A percentile compares a stretch with the other conserved stretches of the same genome.
Conservation (phyloP, 2,888 invertebrate genomes). For the Barypeithes pellucidus region DNA sequence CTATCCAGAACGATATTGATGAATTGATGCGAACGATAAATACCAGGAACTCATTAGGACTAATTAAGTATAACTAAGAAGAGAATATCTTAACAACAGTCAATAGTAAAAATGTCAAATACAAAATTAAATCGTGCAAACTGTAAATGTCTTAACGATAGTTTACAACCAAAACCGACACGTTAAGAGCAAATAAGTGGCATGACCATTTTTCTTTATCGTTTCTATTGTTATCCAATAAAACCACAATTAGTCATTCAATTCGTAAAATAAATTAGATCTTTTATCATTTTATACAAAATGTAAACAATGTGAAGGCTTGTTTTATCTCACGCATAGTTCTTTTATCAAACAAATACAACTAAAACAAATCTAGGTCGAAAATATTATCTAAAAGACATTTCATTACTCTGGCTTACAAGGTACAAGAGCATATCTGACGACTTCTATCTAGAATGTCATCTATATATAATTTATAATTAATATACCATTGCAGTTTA, state of each 20-base stretch:
- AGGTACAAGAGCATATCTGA: conserved; percentile 41
- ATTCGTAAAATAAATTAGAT: conserved; percentile 32
- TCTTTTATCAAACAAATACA: conserved; percentile 32
- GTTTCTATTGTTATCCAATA: conserved; percentile 27
- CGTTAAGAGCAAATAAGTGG: conserved; percentile 13
- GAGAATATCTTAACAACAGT: no score
- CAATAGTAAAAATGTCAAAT: background rate
- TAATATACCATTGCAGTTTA: conserved; percentile 40
- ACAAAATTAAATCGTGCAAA: conserved; percentile 1
- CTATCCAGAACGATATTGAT: no score
- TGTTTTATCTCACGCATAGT: conserved; percentile 39
- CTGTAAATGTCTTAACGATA: background rate
- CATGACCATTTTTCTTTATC: conserved; percentile 10
- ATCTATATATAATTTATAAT: conserved; percentile 50
- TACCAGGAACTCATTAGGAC: no score
- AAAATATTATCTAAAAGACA: conserved; percentile 43
- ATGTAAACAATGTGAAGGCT: conserved; percentile 35
- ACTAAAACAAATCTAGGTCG: conserved; percentile 39
- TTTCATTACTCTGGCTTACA: conserved; percentile 41
- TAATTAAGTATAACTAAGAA: no score
- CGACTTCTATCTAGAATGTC: conserved; percentile 45
- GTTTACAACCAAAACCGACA: conserved; percentile 13
- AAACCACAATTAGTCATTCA: conserved; percentile 26
- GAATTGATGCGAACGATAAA: no score
- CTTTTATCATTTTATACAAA: conserved; percentile 34